Base-by-base conservation (phyloP, 2,888 invertebrate species). In the Synanthedon andrenaeformis region DNA sequence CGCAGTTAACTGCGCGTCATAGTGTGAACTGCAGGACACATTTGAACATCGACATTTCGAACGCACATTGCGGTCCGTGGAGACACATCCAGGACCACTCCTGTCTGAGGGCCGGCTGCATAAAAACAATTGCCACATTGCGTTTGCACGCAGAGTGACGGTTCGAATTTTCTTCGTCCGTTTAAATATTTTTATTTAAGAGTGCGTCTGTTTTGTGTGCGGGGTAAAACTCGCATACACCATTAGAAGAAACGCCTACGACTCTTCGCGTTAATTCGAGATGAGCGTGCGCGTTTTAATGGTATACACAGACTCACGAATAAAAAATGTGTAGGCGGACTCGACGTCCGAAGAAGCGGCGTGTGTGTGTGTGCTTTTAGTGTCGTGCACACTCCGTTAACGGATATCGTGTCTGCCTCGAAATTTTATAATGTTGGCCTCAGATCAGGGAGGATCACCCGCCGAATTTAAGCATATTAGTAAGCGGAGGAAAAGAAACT, bases 401-500 rank as follows among this genome's bases (percentile, higher is more conserved):
- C 41, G 41, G 41, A 41, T 41, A 41, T 41, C 8, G 41, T 12
- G 41, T 41, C 41, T 41, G 41, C 41, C 41, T 41, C 41, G 41
- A 41, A 17, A 17, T 17, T 41, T 41, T 41, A 11, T 12, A 41
- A 11, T 12, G 41, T 41, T 41, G 12, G 41, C 41, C 41, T 41
- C 41, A 17, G 17, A 17, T 17, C 17, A 17, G 17, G 17, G 17
- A 17, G 17, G 17, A 17, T 17, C 17, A 17, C 41, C 71, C 65
- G 59, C 63, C 88, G 17, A 17, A 17, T 72, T 89, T 88, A 87
- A 90, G 89, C 89, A 89, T 90, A 89, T 89, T 73, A 89, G 64
- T 89, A 82, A 89, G 88, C 82, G 87, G 88, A 89, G 89, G 89
- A 89, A 89, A 89, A 89, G 88, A 90, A 91, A 90, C 85, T 84